phyloP scores from a whole-genome alignment of 2,888 invertebrate genomes.

The Nycteola revayana region DNA sequence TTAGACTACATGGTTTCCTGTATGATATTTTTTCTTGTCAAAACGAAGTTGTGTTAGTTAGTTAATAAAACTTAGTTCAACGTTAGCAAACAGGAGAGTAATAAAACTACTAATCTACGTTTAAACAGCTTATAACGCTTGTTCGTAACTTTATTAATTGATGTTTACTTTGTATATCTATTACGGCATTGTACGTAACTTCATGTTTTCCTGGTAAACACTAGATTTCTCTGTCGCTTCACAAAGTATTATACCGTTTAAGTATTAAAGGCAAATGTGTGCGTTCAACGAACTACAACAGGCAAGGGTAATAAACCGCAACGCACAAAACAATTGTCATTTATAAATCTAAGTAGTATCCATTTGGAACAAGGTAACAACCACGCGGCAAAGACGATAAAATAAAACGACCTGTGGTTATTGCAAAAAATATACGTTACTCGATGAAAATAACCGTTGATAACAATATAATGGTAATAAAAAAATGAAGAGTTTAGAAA shows the following conservation, averaged over 20 bases:
- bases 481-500: no score
- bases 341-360: conserved; percentile 29
- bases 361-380: conserved; percentile 46
- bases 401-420: conserved; percentile 23
- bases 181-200: conserved; percentile 8
- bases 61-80: no score
- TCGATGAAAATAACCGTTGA: no score
- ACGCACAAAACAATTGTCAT: conserved; percentile 34
- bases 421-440: background rate
- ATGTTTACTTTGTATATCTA: conserved; percentile 3
- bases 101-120: no score
- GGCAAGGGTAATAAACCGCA: conserved; percentile 20
- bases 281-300: conserved; percentile 4
- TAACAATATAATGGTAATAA: no score
- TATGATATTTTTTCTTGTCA: no score
- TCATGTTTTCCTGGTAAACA: no score
- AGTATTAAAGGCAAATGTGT: background rate
- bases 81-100: no score
- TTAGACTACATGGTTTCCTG: no score
- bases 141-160: conserved; percentile 11
- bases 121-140: no score
- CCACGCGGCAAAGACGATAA: conserved; percentile 34
- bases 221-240: no score
- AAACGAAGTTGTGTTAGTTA: no score
- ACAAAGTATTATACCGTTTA: background rate